phyloP scores from a whole-genome alignment of 1,140 invertebrate genomes.

The Vollenhovia emeryi region DNA sequence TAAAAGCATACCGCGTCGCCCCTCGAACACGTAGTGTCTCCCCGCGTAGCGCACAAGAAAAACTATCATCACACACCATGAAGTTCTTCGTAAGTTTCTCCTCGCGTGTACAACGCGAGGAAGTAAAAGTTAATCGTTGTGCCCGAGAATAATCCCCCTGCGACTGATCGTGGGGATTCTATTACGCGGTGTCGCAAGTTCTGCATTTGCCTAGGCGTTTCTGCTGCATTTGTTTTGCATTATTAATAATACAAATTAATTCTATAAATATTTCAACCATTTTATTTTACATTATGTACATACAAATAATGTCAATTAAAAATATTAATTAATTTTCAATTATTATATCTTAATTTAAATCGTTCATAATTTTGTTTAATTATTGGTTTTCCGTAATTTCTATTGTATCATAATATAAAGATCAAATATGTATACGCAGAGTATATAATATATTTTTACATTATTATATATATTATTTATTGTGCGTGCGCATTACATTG shows the following conservation, averaged over 20 bases:
- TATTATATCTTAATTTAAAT: background rate
- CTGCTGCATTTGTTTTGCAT: background rate
- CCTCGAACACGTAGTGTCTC: constrained; percentile 82
- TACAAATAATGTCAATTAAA: background rate
- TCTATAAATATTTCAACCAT: background rate
- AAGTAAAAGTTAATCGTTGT: constrained; percentile 29
- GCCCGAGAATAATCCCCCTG: background rate
- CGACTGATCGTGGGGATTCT: background rate
- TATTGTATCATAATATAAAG: background rate
- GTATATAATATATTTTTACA: too few relatives aligned
- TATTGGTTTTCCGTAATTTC: background rate
- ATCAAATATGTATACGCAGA: background rate
- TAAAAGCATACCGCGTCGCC: constrained; percentile 84
- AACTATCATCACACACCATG: constrained; percentile 79
- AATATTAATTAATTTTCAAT: background rate
- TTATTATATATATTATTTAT: background rate
- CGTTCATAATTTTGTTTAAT: background rate
- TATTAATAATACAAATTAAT: too few relatives aligned
- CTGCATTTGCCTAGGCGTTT: background rate
- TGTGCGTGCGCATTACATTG: background rate
- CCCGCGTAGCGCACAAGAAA: constrained; percentile 82
- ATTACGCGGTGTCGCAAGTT: constrained; percentile 2
- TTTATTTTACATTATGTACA: background rate
- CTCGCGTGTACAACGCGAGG: background rate
- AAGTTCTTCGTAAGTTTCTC: constrained; percentile 83